Base-by-base conservation (phyloP, 2,113 vertebrate species). In the Aldabrachelys gigantea region DNA sequence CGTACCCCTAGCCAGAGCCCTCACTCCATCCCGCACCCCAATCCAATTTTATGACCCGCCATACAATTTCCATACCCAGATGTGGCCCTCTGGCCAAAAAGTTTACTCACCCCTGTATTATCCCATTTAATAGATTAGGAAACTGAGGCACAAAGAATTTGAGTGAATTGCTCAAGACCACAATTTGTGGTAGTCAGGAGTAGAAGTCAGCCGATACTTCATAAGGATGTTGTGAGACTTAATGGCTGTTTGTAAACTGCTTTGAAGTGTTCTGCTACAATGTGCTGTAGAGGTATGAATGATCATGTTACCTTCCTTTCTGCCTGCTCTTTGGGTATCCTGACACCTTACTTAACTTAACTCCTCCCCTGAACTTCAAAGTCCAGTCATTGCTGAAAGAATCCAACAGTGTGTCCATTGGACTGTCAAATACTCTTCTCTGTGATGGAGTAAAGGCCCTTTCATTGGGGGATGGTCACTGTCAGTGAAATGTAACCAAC, bases 311-410 rank as follows among this genome's bases (percentile, higher is more conserved):
- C 84, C 96, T 94, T 79, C 87, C 85, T 92, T 27, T 97, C 72
- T 81, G 89, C 10, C 92, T 92, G 79, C 94, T 96, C 83, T 94
- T 47, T 89, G 94, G n/a, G 62, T 94, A 86, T 86, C 88, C 85
- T 93, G 90, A 92, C 89, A 93, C 88, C 75, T 76, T 94, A 91
- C 94, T 95, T 91, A 62, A 94, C 93, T 95, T 86, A 94, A 91
- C 92, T 88, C 89, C 85, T 93, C 88, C 95, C 57, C 78, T 89
- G 93, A 96, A 80, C 94, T 95, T 95, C 94, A 95, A 91, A 97
- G 83, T 65, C 75, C 72, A 93, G 95, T 85, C 79, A 54, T 78
- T 94, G 2, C 25, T 84, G 79, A 59, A 65, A 82, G 50, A 62
- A 89, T 96, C 56, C 53, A 54, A 25, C 12, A 92, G 44, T 35